Evolutionary conservation across 2,797 vertebrate genomes (phyloP), one percentile per base, ranked within the genome.

Genomic region (Ambastaia sidthimunki): DNA sequence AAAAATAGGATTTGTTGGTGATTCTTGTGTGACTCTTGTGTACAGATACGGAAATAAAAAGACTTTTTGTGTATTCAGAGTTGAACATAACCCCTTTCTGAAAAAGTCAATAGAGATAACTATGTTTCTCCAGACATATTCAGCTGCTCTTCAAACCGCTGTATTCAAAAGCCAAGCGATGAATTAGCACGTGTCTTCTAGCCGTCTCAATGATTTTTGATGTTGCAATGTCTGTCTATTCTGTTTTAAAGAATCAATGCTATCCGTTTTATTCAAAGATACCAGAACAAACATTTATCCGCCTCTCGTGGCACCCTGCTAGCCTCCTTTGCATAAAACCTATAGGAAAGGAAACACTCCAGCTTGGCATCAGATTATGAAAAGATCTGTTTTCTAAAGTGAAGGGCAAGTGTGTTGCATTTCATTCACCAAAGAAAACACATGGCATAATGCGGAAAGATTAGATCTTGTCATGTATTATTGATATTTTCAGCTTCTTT

Each of bases 391-490:
- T 74, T 78, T 76, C 59, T 79, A 50, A 79, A 83, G 74, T 62
- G 72, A 47, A 82, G 44, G 71, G 59, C 52, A 63, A 71, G 19
- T 71, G 55, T 65, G 63, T 59, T 23, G 31, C 25, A 37, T 70
- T 67, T 62, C 67, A 60, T 80, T 74, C 69, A 52, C 25, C 12
- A 55, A 81, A 85, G 69, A 79, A 81, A 83, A 47, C 72, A 66
- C 28, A 31, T 52, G 23, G 59, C 75, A 72, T 69, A 76, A 82
- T 76, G 62, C 57, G 15, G 16, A 69, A 31, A 83, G 84, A 85
- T 81, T 82, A 69, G 67, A 85, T 83, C 84, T 83, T 69, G 76
- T 66, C 34, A 23, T 74, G 72, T 55, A 76, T 83, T 80, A 81
- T 83, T 81, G 63, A 65, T 78, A 65, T 78, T 76, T 81, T 73